Percentiles rank a stretch among this genome's conserved stretches.
phyloP scores from a whole-genome alignment of 2,113 vertebrate species.

The Gambusia holbrooki region DNA sequence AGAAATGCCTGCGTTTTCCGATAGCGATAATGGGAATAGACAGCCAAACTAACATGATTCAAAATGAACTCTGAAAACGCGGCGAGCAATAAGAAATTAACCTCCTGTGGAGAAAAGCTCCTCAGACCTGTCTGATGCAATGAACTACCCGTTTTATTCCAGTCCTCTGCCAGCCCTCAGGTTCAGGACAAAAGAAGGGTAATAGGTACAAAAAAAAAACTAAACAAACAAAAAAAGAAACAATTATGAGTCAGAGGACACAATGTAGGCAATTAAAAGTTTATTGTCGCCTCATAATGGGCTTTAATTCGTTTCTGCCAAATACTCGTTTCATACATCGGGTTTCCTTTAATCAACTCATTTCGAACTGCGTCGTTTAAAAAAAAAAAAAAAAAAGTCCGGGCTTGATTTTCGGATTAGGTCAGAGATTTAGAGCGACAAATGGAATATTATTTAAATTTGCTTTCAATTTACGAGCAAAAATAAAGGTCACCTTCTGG shows the following conservation, averaged over 20 bases:
- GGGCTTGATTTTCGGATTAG: too few relatives aligned
- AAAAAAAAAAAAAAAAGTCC: not conserved
- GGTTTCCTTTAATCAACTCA: conserved; percentile 7
- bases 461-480: not conserved
- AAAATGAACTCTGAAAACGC: conserved; percentile 67
- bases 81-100: conserved; percentile 72
- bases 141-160: conserved; percentile 69
- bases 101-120: conserved; percentile 68
- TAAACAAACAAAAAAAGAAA: conserved; percentile 3
- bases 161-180: conserved; percentile 35
- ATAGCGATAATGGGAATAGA: conserved; percentile 74
- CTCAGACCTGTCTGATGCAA: conserved; percentile 72
- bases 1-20: conserved; percentile 63
- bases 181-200: conserved; percentile 51
- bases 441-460: not conserved
- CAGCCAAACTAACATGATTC: conserved; percentile 77
- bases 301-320: conserved; percentile 16
- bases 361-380: not conserved
- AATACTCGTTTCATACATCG: not conserved
- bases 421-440: too few relatives aligned
- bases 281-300: not conserved
- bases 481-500: not conserved
- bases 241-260: conserved; percentile 30
- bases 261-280: conserved; percentile 24
- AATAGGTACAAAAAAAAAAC: conserved; percentile 42